These are phyloP conservation scores for Buceros bicornis DNA, from an alignment of 2,797 vertebrate species.

Conservation along the genomic window DNA sequence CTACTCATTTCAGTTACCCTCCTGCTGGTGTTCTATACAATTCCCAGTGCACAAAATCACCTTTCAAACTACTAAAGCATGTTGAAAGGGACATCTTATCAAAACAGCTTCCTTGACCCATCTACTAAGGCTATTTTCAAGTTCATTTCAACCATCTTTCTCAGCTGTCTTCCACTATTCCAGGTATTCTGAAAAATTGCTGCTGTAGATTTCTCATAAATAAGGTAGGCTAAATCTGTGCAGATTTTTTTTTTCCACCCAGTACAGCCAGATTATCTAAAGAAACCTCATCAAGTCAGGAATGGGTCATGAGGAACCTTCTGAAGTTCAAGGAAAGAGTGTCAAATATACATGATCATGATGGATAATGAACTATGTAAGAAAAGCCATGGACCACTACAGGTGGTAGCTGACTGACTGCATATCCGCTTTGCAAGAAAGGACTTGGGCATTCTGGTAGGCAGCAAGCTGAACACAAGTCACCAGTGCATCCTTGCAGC, in stretches of 20 bases:
- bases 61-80: neutral
- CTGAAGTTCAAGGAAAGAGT: neutral
- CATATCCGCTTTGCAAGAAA: no score
- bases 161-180: neutral
- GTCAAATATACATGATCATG: neutral
- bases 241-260: fast-evolving
- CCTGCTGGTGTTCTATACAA: neutral
- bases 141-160: neutral
- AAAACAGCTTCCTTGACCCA: neutral
- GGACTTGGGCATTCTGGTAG: neutral
- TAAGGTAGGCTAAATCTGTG: neutral
- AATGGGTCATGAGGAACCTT: neutral
- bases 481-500: neutral
- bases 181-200: neutral
- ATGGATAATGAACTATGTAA: neutral
- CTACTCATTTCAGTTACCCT: neutral
- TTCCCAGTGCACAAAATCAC: neutral
- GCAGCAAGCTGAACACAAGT: neutral
- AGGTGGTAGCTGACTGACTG: neutral
- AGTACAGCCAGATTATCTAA: neutral
- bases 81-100: neutral
- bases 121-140: neutral
- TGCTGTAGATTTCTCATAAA: neutral
- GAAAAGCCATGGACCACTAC: neutral
- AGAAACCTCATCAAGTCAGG: neutral